Percentiles rank a stretch among this genome's conserved stretches.
phyloP scores from a whole-genome alignment of 2,797 vertebrate species.

The Crenuchus spilurus region DNA sequence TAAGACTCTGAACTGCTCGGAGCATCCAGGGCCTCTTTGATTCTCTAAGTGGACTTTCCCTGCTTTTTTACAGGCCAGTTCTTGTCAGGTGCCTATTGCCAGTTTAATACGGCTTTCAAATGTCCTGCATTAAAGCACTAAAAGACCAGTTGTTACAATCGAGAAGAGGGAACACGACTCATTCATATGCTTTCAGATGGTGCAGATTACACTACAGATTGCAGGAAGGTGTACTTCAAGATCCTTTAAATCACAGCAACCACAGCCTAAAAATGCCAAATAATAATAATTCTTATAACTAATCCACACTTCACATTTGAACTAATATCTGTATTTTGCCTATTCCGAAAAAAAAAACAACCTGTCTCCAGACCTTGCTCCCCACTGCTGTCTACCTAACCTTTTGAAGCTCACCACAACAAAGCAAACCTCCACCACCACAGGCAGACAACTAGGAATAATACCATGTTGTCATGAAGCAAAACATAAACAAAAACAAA shows the following conservation, averaged over 20 bases:
- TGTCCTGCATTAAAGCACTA: conserved; percentile 74
- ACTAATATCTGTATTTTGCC: not conserved
- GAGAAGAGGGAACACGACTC: conserved; percentile 64
- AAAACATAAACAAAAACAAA: conserved; percentile 51
- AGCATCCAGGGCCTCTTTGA: conserved; percentile 66
- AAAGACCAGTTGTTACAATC: conserved; percentile 75
- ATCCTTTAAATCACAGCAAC: too few relatives aligned
- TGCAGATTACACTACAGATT: conserved; percentile 62
- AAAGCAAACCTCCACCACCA: conserved; percentile 46
- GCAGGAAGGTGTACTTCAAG: conserved; percentile 7
- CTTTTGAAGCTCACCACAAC: conserved; percentile 56
- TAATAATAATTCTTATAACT: too few relatives aligned
- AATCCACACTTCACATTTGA: too few relatives aligned
- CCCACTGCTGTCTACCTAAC: conserved; percentile 29
- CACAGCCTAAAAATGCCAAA: too few relatives aligned
- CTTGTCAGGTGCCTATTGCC: conserved; percentile 71
- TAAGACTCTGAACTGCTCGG: conserved; percentile 62
- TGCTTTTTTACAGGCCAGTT: conserved; percentile 74
- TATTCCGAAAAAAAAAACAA: not conserved
- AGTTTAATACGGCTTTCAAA: conserved; percentile 72
- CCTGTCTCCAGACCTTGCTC: not conserved
- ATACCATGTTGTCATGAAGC: conserved; percentile 40
- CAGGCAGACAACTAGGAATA: conserved; percentile 41
- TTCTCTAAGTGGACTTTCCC: conserved; percentile 65
- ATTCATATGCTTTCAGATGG: conserved; percentile 64